Conservation (phyloP, 1,140 invertebrate genomes). For the Brevipalpus yothersi region DNA sequence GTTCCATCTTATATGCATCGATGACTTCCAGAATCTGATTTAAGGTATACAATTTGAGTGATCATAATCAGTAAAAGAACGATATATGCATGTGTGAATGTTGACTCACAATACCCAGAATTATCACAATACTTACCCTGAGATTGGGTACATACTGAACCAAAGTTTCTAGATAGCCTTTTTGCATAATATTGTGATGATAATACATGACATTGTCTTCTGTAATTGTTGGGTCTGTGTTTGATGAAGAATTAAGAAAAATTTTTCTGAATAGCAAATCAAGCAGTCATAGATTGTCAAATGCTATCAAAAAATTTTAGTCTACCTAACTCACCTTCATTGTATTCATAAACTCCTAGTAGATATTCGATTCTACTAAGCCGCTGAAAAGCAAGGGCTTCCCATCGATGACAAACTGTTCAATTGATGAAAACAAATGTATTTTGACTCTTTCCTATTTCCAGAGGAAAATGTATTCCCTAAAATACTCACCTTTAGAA, state of each 20-base stretch:
- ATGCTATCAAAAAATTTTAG: not conserved
- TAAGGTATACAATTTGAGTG: not conserved
- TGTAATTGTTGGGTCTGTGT: not conserved
- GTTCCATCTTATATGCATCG: not conserved
- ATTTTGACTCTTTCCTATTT: not conserved
- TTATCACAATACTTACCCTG: not conserved
- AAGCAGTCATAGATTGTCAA: not conserved
- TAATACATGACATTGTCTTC: not conserved
- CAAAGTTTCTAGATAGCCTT: not conserved
- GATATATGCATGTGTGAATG: not conserved
- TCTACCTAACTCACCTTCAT: not conserved
- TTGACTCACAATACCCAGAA: not conserved
- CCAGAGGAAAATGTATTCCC: not conserved
- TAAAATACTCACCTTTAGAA: not conserved
- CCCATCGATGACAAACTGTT: not conserved
- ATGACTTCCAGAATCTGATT: not conserved
- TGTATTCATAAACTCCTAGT: not conserved
- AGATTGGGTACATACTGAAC: not conserved
- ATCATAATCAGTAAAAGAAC: not conserved
- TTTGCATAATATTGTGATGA: not conserved
- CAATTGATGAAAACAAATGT: not conserved
- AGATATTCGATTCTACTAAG: not conserved
- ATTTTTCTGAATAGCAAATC: not conserved
- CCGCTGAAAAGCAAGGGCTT: not conserved
- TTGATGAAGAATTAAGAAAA: not conserved